Evolutionary conservation across 2,113 vertebrate genomes (phyloP).

Genomic region (Microtus montanus): DNA sequence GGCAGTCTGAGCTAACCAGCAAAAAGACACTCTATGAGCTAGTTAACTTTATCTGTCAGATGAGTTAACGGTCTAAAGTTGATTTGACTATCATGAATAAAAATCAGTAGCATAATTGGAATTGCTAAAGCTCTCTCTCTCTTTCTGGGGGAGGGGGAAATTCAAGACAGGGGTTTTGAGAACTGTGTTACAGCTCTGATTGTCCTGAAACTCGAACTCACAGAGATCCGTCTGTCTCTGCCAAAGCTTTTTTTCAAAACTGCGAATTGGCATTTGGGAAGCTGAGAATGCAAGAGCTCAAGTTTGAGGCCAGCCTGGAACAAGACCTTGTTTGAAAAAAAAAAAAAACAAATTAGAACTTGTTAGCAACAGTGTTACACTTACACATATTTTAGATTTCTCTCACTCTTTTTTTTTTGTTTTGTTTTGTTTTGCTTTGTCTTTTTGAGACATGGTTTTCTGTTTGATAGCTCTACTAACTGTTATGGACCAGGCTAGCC

Average conservation of each 20-base stretch:
- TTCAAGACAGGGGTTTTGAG: too few species aligned
- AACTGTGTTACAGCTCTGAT: too few species aligned
- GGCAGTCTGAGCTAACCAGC: neutral
- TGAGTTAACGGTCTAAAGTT: neutral
- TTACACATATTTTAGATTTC: neutral
- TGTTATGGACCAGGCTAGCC: neutral
- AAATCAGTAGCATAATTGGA: constrained; percentile 28
- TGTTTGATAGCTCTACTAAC: neutral
- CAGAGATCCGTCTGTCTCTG: too few species aligned
- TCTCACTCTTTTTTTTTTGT: too few species aligned
- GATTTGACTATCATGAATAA: constrained; percentile 25
- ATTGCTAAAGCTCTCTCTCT: neutral
- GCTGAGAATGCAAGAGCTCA: neutral
- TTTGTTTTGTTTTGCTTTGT: neutral
- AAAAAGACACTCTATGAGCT: neutral
- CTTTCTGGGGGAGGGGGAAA: too few species aligned
- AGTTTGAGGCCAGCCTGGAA: neutral
- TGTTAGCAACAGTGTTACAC: neutral
- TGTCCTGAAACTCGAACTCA: too few species aligned
- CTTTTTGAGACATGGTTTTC: neutral
- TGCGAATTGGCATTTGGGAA: neutral
- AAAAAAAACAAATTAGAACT: neutral
- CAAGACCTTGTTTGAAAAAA: neutral
- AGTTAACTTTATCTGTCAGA: neutral
- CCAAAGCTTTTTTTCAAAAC: neutral